Evolutionary conservation across 1,140 invertebrate species (phyloP), one percentile per base, ranked within the genome.

Genomic region (Trachymyrmex septentrionalis): DNA sequence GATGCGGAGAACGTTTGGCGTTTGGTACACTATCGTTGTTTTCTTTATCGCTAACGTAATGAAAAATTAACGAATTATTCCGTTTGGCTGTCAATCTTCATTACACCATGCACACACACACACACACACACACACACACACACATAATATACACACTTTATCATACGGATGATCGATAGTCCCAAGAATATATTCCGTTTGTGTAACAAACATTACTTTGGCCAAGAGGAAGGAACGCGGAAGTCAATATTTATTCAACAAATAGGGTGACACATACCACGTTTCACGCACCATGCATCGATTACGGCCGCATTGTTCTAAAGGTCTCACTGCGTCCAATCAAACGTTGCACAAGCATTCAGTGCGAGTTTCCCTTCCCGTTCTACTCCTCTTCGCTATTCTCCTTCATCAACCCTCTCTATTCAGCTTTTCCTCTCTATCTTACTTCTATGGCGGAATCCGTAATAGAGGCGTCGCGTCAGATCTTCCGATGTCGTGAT

Each of bases 221-320:
- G 38, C 34, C 38, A n/a, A 64, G 75, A 86, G 12, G 88, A 85
- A 90, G 88, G 72, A 81, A 71, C 72, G 72, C 53, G 63, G 48
- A 72, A 81, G 75, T 87, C 86, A 90, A 90, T 90, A 89, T 90
- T 90, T 87, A 84, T 67, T 76, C 75, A 16, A 44, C 69, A 90
- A 87, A 85, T 75, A 90, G 30, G 16, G 21, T 1, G 48, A 50
- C 44, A 59, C 64, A 50, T 59, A 24, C 21, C 66, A 55, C 73
- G 38, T 81, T 86, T 66, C 81, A 53, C 67, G 44, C 61, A 66
- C 7, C 55, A 16, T 77, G 80, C 55, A 86, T 88, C 61, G 63
- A 78, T 87, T 90, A 85, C 88, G 38, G 69, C 78, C 55, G 78
- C 75, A 85, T 87, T 87, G 86, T 80, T 85, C 88, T 75, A 80